Conservation (phyloP, 2,113 vertebrate genomes). For the Oceanites oceanicus region DNA sequence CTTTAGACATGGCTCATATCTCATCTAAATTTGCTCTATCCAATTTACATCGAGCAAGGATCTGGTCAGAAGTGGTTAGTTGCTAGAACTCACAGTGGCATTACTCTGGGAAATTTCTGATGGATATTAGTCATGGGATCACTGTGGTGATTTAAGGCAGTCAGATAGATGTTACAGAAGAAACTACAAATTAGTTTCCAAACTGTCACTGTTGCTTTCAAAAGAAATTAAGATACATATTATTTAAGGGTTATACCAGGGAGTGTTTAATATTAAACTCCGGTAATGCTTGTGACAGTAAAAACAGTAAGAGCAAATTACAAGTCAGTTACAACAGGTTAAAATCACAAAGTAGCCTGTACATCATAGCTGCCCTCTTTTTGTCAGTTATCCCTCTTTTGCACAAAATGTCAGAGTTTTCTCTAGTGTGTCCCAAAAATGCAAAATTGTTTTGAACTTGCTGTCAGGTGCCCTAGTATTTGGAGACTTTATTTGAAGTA, state of each 20-base stretch:
- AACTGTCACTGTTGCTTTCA: not conserved
- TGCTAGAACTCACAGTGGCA: not conserved
- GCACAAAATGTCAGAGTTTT: not conserved
- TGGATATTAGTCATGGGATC: not conserved
- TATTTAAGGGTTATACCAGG: not conserved
- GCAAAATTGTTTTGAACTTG: not conserved
- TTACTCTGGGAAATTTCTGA: not conserved
- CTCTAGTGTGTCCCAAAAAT: not conserved
- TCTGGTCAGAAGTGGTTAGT: not conserved
- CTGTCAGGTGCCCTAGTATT: not conserved
- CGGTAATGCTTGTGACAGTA: not conserved
- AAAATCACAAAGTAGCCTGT: not conserved
- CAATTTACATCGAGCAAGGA: not conserved
- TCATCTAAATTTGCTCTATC: constrained; percentile 20
- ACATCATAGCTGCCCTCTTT: not conserved
- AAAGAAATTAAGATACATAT: not conserved
- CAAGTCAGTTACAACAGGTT: not conserved
- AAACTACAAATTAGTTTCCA: not conserved
- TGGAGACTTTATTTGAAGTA: not conserved
- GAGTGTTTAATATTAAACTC: not conserved
- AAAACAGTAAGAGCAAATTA: not conserved
- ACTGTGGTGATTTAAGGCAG: not conserved
- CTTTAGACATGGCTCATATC: constrained; percentile 31
- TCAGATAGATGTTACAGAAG: not conserved
- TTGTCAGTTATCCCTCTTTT: not conserved